These are phyloP conservation scores for Steinernema feltiae DNA, from an alignment of 1,140 invertebrate species.

Conservation along the genomic window DNA sequence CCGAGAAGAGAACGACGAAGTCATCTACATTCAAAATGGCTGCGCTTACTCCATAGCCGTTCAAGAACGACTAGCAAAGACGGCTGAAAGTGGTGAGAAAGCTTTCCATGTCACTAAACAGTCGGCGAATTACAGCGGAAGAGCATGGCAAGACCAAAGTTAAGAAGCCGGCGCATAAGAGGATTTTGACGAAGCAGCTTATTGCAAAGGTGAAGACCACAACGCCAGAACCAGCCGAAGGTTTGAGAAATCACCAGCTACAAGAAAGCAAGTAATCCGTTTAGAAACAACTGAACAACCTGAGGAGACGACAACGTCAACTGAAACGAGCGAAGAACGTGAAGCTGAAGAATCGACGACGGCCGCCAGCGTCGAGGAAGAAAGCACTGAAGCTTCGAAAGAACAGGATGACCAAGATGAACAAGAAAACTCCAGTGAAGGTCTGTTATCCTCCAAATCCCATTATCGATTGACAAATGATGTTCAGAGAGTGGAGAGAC, in stretches of 20 bases:
- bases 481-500: background rate
- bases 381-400: conserved; percentile 14
- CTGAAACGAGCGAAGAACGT: background rate
- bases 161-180: background rate
- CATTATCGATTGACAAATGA: background rate
- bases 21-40: conserved; percentile 54
- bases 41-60: conserved; percentile 27
- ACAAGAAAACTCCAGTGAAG: conserved; percentile 15
- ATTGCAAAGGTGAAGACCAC: background rate
- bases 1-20: conserved; percentile 46
- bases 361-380: background rate
- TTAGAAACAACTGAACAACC: background rate
- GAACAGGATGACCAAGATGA: conserved; percentile 19
- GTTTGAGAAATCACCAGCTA: background rate
- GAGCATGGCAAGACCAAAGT: background rate
- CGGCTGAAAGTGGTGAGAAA: conserved; percentile 2
- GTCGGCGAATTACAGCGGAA: background rate
- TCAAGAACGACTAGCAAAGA: conserved; percentile 16
- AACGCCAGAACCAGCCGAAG: background rate
- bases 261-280: background rate
- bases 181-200: background rate
- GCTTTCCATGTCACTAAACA: background rate
- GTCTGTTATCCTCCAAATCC: background rate
- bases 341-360: background rate
- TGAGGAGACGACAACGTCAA: background rate